Evolutionary conservation across 2,797 vertebrate genomes (phyloP).

Genomic region (Melanotaenia pygmaea): DNA sequence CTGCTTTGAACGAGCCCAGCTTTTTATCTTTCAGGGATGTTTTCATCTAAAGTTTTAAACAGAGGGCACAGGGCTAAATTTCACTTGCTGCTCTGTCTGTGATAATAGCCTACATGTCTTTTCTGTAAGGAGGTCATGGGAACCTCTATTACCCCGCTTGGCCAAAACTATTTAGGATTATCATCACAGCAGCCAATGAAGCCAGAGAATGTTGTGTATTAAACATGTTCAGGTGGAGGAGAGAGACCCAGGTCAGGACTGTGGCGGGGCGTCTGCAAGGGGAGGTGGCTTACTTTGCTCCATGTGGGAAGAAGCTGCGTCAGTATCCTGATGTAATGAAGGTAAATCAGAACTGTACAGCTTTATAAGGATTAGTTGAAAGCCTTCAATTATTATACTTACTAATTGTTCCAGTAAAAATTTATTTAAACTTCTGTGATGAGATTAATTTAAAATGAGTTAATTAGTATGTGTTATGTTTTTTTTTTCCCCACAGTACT

Average conservation of each 20-base stretch:
- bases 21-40: constrained; percentile 72
- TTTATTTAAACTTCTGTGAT: not conserved
- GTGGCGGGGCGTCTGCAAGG: constrained; percentile 90
- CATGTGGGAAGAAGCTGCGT: constrained; percentile 95
- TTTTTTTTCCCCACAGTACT: constrained; percentile 86
- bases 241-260: constrained; percentile 91
- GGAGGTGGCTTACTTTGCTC: constrained; percentile 93
- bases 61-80: constrained; percentile 37
- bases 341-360: constrained; percentile 73
- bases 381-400: constrained; percentile 1
- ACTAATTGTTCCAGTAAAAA: constrained; percentile 3
- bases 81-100: constrained; percentile 36
- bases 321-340: constrained; percentile 96
- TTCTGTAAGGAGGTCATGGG: constrained; percentile 38
- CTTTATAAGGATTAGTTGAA: constrained; percentile 4
- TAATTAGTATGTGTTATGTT: constrained; percentile 11
- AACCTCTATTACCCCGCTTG: constrained; percentile 34
- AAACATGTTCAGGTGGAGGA: constrained; percentile 87
- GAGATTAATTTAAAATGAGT: not conserved
- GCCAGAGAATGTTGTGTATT: constrained; percentile 2
- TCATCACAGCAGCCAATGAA: constrained; percentile 34
- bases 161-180: constrained; percentile 40
- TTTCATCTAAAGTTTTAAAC: constrained; percentile 66
- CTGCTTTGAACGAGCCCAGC: constrained; percentile 40
- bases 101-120: constrained; percentile 23